Evolutionary conservation across 2,888 invertebrate genomes (phyloP), one percentile per base, ranked within the genome.

Genomic region (Calameuta pallipes): DNA sequence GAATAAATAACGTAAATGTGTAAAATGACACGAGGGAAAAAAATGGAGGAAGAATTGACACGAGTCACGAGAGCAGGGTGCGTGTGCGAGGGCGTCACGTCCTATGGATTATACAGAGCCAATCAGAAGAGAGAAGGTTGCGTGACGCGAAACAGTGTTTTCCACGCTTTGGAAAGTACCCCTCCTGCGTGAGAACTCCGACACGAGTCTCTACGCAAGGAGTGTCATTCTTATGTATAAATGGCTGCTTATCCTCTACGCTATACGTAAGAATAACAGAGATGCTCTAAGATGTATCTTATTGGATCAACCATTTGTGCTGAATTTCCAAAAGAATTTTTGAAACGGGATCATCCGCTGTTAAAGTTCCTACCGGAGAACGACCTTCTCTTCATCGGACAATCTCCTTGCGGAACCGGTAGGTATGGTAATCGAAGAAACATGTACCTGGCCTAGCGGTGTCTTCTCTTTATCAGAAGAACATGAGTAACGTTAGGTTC

Each of bases 111-210:
- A 2, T 31, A 11, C 71, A 0, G 80, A 80, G 80, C 86, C 85
- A 86, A 87, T 86, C 76, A 73, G 82, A 83, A 81, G 74, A 79
- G 76, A 81, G 83, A 82, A 76, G 79, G 82, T 85, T 82, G 85
- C 83, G 85, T 86, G 85, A 84, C 85, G 74, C 80, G 77, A 78
- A 85, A 85, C 86, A 79, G 86, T 86, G 88, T 90, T 89, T 90
- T 90, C 87, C 89, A 87, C 87, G 88, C 87, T 89, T 84, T 86
- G 82, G 81, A 83, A 83, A 85, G 86, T 56, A 15, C 9, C 23
- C 23, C 56, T 23, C 56, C 56, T 56, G 56, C 56, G 56, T 56
- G 56, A 56, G 56, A 56, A 56, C 56, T 56, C 23, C 9, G 56
- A 56, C 56, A 56, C 56, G 56, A 56, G 56, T 56, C 56, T 23